phyloP scores from a whole-genome alignment of 2,888 invertebrate species.

The Dasysyrphus tricinctus region DNA sequence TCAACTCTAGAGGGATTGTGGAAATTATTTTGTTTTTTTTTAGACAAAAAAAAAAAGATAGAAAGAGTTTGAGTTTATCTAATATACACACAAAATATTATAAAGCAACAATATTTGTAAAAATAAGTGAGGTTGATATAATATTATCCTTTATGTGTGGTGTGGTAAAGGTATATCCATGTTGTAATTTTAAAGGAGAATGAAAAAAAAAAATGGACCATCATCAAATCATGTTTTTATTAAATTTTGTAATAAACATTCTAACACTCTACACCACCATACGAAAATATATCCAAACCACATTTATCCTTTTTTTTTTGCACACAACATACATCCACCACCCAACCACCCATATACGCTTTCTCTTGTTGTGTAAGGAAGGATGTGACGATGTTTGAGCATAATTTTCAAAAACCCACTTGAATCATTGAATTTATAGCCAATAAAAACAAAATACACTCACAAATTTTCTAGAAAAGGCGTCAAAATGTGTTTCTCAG shows the following conservation, averaged over 20 bases:
- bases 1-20: constrained; percentile 6
- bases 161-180: neutral
- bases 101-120: neutral
- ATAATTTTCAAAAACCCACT: constrained; percentile 25
- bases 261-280: neutral
- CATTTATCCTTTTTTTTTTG: constrained; percentile 29
- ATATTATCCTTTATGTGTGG: neutral
- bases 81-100: neutral
- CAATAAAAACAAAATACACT: constrained; percentile 55
- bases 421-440: constrained; percentile 59
- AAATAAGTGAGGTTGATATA: neutral
- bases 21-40: neutral
- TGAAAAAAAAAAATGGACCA: constrained; percentile 24
- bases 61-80: constrained; percentile 1
- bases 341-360: neutral
- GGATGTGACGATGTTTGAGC: constrained; percentile 31
- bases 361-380: neutral
- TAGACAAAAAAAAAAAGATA: no score
- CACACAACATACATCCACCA: neutral
- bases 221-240: constrained; percentile 59
- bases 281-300: neutral
- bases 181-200: neutral
- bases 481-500: constrained; percentile 48
- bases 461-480: constrained; percentile 34
- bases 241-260: constrained; percentile 52